Conservation (phyloP, 2,113 vertebrate species). For the Gymnorhina tibicen region DNA sequence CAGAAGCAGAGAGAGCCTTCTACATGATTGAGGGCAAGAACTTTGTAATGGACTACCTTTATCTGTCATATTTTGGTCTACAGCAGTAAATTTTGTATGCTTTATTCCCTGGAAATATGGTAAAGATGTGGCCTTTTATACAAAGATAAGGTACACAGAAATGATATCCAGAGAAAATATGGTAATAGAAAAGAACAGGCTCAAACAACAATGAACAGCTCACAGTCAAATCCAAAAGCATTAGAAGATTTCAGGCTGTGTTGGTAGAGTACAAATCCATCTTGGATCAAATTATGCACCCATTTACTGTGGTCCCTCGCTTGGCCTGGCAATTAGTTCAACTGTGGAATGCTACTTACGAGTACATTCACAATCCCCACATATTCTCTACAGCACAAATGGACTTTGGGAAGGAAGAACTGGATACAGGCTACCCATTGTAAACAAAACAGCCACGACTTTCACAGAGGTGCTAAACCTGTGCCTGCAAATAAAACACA, state of each 20-base stretch:
- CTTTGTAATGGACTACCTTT: constrained; percentile 48
- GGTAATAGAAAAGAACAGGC: constrained; percentile 55
- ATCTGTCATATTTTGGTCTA: constrained; percentile 37
- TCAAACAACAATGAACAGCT: constrained; percentile 48
- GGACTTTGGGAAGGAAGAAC: not conserved
- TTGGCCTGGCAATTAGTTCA: constrained; percentile 49
- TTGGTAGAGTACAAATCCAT: constrained; percentile 45
- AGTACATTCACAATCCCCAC: constrained; percentile 6
- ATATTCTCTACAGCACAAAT: not conserved
- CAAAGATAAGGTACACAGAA: constrained; percentile 41
- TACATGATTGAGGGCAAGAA: constrained; percentile 52
- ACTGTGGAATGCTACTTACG: constrained; percentile 4
- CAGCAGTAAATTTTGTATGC: constrained; percentile 30
- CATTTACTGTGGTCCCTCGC: constrained; percentile 10
- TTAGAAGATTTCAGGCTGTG: constrained; percentile 50
- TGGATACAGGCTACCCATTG: not conserved
- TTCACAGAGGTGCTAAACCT: not conserved
- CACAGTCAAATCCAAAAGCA: constrained; percentile 52
- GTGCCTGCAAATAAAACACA: not conserved
- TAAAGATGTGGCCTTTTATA: constrained; percentile 42
- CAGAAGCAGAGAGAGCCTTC: not conserved
- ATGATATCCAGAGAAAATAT: constrained; percentile 36
- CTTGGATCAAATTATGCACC: constrained; percentile 50
- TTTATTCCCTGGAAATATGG: constrained; percentile 31
- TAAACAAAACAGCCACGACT: not conserved